Percentiles rank a stretch among this genome's conserved stretches.
Evolutionary conservation across 2,888 invertebrate species (phyloP).

Genomic region (Ernsta delagoae): DNA sequence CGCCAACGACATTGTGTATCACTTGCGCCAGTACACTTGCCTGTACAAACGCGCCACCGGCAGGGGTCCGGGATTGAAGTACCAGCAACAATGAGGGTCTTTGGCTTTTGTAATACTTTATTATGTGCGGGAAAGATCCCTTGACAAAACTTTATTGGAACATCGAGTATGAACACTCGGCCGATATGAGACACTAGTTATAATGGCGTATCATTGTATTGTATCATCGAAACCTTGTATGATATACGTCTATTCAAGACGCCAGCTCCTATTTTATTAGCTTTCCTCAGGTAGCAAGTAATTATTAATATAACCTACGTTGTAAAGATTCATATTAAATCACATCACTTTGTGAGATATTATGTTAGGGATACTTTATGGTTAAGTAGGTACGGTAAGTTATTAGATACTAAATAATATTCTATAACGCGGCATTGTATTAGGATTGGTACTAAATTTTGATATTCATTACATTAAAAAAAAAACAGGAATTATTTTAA

Average conservation of each 20-base stretch:
- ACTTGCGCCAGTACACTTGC: slow-evolving; percentile 38
- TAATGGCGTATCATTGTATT: slow-evolving; percentile 69
- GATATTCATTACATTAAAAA: no score
- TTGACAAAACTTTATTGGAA: slow-evolving; percentile 84
- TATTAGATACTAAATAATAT: no score
- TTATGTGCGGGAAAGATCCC: slow-evolving; percentile 83
- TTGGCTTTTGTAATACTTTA: slow-evolving; percentile 85
- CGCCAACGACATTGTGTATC: not conserved
- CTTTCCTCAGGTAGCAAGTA: slow-evolving; percentile 14
- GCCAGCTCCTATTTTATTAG: slow-evolving; percentile 24
- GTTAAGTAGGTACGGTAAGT: no score
- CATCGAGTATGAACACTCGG: slow-evolving; percentile 77
- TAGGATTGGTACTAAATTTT: no score
- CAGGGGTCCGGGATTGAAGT: slow-evolving; percentile 76
- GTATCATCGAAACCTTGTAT: slow-evolving; percentile 55
- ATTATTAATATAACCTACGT: slow-evolving; percentile 30
- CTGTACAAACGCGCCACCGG: slow-evolving; percentile 52
- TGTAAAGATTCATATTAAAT: slow-evolving; percentile 23
- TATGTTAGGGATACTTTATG: not conserved
- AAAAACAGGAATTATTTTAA: no score
- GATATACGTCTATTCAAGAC: slow-evolving; percentile 20
- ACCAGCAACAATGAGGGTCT: slow-evolving; percentile 84
- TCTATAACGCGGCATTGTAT: no score
- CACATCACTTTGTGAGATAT: not conserved
- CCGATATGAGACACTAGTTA: slow-evolving; percentile 75